Evolutionary conservation across 2,113 vertebrate genomes (phyloP).

Genomic region (Amphiprion ocellaris): DNA sequence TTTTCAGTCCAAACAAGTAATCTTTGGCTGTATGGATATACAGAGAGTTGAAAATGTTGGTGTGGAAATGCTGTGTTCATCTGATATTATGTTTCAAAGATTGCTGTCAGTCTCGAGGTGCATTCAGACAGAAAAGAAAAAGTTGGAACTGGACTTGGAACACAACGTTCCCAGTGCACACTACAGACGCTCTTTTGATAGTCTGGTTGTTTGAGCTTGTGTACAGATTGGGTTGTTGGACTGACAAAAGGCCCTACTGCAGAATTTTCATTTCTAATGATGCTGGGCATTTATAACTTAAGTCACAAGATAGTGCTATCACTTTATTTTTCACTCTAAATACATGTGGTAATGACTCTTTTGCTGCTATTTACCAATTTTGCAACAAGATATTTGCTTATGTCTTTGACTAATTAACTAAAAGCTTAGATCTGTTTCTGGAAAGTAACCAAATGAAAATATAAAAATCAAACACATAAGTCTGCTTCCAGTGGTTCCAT

Average conservation of each 20-base stretch:
- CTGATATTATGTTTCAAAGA: conserved; percentile 42
- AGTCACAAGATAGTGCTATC: neutral
- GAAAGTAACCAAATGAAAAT: conserved; percentile 22
- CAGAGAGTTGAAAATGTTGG: conserved; percentile 4
- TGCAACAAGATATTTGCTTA: neutral
- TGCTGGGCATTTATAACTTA: neutral
- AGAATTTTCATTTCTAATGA: conserved; percentile 37
- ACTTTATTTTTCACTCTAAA: too few species aligned
- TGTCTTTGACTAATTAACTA: neutral
- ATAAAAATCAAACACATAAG: conserved; percentile 13
- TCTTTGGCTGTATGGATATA: conserved; percentile 27
- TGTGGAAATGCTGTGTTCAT: conserved; percentile 32
- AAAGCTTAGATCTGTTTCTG: neutral
- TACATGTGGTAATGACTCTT: too few species aligned
- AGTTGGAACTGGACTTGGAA: conserved; percentile 54
- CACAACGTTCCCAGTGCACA: conserved; percentile 46
- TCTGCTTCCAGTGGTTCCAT: conserved; percentile 35
- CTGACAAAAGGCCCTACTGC: conserved; percentile 31
- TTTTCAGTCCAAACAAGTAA: conserved; percentile 2
- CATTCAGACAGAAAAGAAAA: conserved; percentile 19
- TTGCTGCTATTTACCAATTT: neutral
- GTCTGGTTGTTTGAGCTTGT: conserved; percentile 46
- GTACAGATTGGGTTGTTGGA: conserved; percentile 50
- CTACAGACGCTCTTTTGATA: conserved; percentile 45
- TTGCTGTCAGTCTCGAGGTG: conserved; percentile 39